Base-by-base conservation (phyloP, 2,113 vertebrate genomes). In the Lucifuga dentata region DNA sequence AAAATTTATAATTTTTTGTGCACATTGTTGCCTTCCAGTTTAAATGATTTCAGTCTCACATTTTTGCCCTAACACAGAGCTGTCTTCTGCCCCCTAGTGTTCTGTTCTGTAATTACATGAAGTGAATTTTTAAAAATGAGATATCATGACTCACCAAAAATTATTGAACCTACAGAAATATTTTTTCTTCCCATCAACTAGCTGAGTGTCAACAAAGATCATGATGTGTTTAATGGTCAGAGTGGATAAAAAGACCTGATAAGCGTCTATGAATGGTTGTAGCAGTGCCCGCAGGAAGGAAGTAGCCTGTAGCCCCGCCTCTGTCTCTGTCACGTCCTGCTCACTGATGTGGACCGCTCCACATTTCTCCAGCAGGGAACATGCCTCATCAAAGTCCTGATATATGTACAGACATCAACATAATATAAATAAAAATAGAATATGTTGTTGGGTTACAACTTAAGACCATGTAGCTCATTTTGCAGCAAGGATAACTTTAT, bases 301-400 rank as follows among this genome's bases (percentile, higher is more conserved):
- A 1, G 93, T 23, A 44, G 69, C 89, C 44, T 76, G 59, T 11
- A 66, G 76, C 41, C 93, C 94, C 35, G 86, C 86, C 15, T 94
- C 93, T 0, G 87, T 92, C 60, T 87, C 66, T 1, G 83, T 81
- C 65, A 98, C 88, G 70, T 96, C 92, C 74, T 90, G 88, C 2
- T 88, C 72, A 23, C 44, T 83, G 24, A 76, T 38, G 38, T 91
- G 90, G 80, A 96, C 65, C 1, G 91, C 89, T 64, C 94, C 94
- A 73, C 91, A 93, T 86, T 94, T 95, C 75, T 91, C 88, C 49
- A 99, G 90, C 5, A 96, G 88, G 49, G 79, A 90, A 78, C 95
- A 96, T 0, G 95, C 95, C 85, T 98, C 96, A 68, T 99, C 96
- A 91, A 98, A 99, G 89, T 99, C 97, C 97, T 98, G 73, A 68